Percentiles rank a stretch among this genome's conserved stretches.
Conservation (phyloP, 2,888 invertebrate species). For the Paralinhomoeus sp. region DNA sequence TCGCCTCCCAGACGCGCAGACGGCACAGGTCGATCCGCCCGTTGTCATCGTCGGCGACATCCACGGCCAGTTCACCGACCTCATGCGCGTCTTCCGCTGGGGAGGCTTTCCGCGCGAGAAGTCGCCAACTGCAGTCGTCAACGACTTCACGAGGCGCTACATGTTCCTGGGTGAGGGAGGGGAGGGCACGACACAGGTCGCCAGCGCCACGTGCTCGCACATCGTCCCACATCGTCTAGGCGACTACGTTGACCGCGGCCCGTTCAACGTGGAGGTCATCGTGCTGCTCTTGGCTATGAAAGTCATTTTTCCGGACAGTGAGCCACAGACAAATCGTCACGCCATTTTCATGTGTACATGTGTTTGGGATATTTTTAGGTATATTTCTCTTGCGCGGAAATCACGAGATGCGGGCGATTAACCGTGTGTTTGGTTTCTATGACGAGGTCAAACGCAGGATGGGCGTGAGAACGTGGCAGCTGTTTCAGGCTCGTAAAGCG, state of each 20-base stretch:
- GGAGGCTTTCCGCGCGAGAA: too few species aligned
- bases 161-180: too few species aligned
- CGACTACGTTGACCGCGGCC: constrained; percentile 89
- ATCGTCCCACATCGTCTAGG: too few species aligned
- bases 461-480: constrained; percentile 94
- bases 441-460: constrained; percentile 53
- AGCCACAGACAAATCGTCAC: too few species aligned
- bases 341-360: constrained; percentile 65
- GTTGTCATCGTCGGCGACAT: constrained; percentile 48
- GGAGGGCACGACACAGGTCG: too few species aligned
- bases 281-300: constrained; percentile 59
- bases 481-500: too few species aligned
- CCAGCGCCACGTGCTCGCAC: too few species aligned
- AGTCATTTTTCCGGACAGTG: constrained; percentile 50
- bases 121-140: too few species aligned
- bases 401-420: constrained; percentile 61
- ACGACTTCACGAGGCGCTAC: too few species aligned
- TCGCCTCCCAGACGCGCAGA: too few species aligned
- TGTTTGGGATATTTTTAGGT: too few species aligned
- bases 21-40: constrained; percentile 3
- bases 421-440: constrained; percentile 16
- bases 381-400: constrained; percentile 49
- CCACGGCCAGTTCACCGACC: constrained; percentile 91
- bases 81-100: too few species aligned
- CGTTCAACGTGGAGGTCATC: constrained; percentile 45